Evolutionary conservation across 1,140 invertebrate species (phyloP), one percentile per base, ranked within the genome.

Genomic region (Drosophila biarmipes): DNA sequence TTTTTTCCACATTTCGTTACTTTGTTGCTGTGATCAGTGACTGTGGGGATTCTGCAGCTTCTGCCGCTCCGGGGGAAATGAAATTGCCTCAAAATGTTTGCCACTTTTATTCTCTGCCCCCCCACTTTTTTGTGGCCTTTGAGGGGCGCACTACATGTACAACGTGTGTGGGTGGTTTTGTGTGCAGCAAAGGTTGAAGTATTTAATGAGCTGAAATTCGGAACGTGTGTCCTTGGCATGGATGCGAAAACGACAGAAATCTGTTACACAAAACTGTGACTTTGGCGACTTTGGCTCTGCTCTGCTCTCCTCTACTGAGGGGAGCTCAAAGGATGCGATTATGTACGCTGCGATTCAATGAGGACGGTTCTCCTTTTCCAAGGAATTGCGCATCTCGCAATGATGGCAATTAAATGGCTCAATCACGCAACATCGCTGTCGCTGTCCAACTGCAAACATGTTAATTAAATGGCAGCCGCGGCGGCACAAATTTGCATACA

Each of bases 11-110:
- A 51, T 51, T 51, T 69, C 15, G 61, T 69, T 76, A 77, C 72
- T 77, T 76, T 87, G 82, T 86, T 78, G 82, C 56, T 78, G 73
- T 82, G 84, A 86, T 85, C 80, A 69, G 80, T 72, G 80, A 68
- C 73, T 81, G 81, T 56, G 77, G 80, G 57, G 57, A 66, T 58
- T 66, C 56, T 73, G 45, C 31, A 49, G 42, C 53, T 64, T 35
- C 66, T 59, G 45, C 37, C 52, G 48, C 64, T 76, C 54, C 63
- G 68, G 73, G 67, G 73, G 62, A 89, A 80, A 89, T 76, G 79
- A 81, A 86, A 86, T 81, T 81, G 78, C 78, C 80, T 81, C 86
- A 90, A 84, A 81, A 85, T 78, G 71, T 84, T 89, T 73, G 76
- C 76, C 79, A 90, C 84, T 80, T 73, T 74, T 68, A 75, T 72